phyloP scores from a whole-genome alignment of 2,113 vertebrate genomes.

The Pituophis catenifer region DNA sequence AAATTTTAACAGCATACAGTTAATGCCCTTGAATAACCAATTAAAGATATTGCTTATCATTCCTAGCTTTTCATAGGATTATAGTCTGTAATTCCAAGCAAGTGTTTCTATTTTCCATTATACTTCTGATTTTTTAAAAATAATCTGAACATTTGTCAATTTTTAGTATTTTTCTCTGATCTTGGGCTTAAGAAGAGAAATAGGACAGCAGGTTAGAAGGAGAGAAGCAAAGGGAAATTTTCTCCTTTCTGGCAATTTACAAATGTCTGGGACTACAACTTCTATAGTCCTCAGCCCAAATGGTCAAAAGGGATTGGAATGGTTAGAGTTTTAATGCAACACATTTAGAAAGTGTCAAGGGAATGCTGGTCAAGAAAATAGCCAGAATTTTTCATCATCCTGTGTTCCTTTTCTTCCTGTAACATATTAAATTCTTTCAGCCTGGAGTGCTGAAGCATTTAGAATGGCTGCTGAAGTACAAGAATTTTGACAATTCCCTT shows the following conservation, averaged over 20 bases:
- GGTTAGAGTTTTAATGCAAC: background rate
- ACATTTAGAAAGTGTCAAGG: background rate
- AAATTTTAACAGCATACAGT: background rate
- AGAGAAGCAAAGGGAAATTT: background rate
- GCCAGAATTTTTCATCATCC: background rate
- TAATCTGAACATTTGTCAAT: background rate
- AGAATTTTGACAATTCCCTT: constrained; percentile 1
- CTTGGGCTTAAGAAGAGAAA: background rate
- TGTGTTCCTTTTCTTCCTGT: background rate
- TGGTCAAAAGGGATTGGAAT: background rate
- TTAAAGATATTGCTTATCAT: background rate
- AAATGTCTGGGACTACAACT: background rate
- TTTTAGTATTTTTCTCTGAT: background rate
- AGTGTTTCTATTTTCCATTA: background rate
- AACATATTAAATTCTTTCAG: background rate
- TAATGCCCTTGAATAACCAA: background rate
- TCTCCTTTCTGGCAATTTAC: background rate
- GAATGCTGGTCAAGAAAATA: background rate
- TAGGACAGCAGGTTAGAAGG: background rate
- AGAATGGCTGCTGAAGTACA: background rate
- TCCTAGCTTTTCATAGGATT: background rate
- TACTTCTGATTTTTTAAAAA: background rate
- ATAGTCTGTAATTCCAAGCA: background rate
- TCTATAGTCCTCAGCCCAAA: background rate
- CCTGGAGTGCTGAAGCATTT: background rate